These are phyloP conservation scores for Crotalus viridis DNA, from an alignment of 2,113 vertebrate species.

Conservation along the genomic window DNA sequence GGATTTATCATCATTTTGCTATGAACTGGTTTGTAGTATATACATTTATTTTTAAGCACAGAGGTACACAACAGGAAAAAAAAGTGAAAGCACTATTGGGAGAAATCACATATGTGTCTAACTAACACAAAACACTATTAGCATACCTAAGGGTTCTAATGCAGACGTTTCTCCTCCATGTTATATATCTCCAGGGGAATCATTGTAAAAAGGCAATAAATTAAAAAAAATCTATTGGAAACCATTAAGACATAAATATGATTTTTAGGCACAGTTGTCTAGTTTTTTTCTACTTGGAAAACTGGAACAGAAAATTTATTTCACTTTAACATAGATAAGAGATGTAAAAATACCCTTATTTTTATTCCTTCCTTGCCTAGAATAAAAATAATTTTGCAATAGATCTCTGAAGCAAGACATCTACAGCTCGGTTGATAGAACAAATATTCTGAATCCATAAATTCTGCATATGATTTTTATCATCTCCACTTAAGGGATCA, in stretches of 20 bases:
- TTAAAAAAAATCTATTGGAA: slow-evolving; percentile 79
- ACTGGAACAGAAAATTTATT: slow-evolving; percentile 47
- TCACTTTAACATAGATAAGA: slow-evolving; percentile 56
- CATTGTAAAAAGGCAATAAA: slow-evolving; percentile 83
- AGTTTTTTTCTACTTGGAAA: slow-evolving; percentile 36
- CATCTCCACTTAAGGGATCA: not conserved
- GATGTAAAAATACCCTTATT: slow-evolving; percentile 32
- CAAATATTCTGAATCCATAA: not conserved
- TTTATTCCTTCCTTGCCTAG: slow-evolving; percentile 29
- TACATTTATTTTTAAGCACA: slow-evolving; percentile 68
- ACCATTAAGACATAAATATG: slow-evolving; percentile 71
- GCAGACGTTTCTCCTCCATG: slow-evolving; percentile 85
- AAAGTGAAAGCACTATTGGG: slow-evolving; percentile 73
- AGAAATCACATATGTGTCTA: slow-evolving; percentile 78
- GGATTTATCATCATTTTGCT: slow-evolving; percentile 26
- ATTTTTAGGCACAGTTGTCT: slow-evolving; percentile 60
- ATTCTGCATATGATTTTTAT: not conserved
- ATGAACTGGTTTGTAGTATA: slow-evolving; percentile 47
- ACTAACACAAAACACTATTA: slow-evolving; percentile 79
- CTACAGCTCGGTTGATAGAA: not conserved
- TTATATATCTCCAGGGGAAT: slow-evolving; percentile 80
- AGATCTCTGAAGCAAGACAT: slow-evolving; percentile 27
- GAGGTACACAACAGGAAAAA: slow-evolving; percentile 69
- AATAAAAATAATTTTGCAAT: not conserved
- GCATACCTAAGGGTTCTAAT: slow-evolving; percentile 87